Conservation (phyloP, 2,797 vertebrate species). For the Pangasius krempfi region DNA sequence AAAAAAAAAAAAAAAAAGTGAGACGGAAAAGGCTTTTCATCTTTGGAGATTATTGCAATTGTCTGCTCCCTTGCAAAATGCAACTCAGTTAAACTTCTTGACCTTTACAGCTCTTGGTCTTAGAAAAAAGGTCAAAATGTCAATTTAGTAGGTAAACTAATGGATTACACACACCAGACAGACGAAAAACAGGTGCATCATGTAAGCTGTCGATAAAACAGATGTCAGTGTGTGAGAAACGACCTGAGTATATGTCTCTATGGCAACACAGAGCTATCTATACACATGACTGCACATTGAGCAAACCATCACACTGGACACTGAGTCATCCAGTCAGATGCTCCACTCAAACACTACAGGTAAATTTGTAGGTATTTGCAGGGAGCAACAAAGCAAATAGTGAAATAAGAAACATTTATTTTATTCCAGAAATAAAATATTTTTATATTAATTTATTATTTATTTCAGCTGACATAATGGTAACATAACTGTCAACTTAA, state of each 20-base stretch:
- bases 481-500: not conserved
- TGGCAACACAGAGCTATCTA: conserved; percentile 36
- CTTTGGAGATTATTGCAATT: not conserved
- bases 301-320: conserved; percentile 35
- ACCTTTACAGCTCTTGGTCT: not conserved
- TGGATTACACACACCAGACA: conserved; percentile 13
- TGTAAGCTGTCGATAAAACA: conserved; percentile 54
- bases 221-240: conserved; percentile 52
- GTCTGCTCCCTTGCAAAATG: not conserved
- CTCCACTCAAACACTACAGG: not conserved
- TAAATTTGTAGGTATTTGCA: not conserved
- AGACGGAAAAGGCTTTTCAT: not conserved
- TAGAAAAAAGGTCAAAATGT: conserved; percentile 22
- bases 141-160: conserved; percentile 17
- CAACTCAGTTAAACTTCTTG: not conserved
- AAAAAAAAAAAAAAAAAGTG: not conserved
- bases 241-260: conserved; percentile 29
- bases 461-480: not conserved
- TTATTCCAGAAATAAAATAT: not conserved
- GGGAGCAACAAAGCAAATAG: not conserved
- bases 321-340: conserved; percentile 42
- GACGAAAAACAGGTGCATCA: conserved; percentile 42
- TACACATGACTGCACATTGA: conserved; percentile 25
- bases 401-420: not conserved
- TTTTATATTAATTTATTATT: too few species aligned